A percentile compares a stretch with the other conserved stretches of the same genome.
These are phyloP conservation scores for Drosophila tropicalis DNA, from an alignment of 1,140 invertebrate genomes.

Conservation along the genomic window DNA sequence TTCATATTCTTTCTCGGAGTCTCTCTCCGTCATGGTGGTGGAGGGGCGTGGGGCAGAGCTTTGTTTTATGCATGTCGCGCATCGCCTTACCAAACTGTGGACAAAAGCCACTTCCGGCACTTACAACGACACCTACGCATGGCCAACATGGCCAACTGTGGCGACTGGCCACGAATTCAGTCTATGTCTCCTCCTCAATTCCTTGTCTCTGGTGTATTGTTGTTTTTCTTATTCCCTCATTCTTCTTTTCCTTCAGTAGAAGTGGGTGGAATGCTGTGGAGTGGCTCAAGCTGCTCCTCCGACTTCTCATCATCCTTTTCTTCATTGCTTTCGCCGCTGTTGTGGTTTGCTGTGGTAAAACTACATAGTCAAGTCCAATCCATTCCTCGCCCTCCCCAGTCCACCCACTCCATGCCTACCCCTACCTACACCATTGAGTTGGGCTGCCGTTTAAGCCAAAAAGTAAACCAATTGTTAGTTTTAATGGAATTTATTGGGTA, in stretches of 20 bases:
- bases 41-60: slow-evolving; percentile 13
- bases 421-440: too few relatives aligned
- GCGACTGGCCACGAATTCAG: not conserved
- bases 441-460: slow-evolving; percentile 58
- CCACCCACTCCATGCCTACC: not conserved
- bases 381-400: not conserved
- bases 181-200: not conserved
- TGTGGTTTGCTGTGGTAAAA: slow-evolving; percentile 23
- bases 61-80: slow-evolving; percentile 51
- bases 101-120: slow-evolving; percentile 48
- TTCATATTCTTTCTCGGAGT: slow-evolving; percentile 11
- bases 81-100: slow-evolving; percentile 35
- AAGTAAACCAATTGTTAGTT: slow-evolving; percentile 79
- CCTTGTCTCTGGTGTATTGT: not conserved
- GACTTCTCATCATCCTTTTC: too few relatives aligned
- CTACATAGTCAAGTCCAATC: slow-evolving; percentile 32
- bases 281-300: too few relatives aligned
- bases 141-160: slow-evolving; percentile 21
- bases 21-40: not conserved
- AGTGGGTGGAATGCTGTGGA: not conserved
- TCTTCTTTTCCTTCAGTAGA: slow-evolving; percentile 4
- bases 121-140: slow-evolving; percentile 48
- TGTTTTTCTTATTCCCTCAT: slow-evolving; percentile 6
- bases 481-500: slow-evolving; percentile 78
- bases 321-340: not conserved